These are phyloP conservation scores for Mirounga angustirostris DNA, from an alignment of 2,113 vertebrate genomes.

Conservation along the genomic window DNA sequence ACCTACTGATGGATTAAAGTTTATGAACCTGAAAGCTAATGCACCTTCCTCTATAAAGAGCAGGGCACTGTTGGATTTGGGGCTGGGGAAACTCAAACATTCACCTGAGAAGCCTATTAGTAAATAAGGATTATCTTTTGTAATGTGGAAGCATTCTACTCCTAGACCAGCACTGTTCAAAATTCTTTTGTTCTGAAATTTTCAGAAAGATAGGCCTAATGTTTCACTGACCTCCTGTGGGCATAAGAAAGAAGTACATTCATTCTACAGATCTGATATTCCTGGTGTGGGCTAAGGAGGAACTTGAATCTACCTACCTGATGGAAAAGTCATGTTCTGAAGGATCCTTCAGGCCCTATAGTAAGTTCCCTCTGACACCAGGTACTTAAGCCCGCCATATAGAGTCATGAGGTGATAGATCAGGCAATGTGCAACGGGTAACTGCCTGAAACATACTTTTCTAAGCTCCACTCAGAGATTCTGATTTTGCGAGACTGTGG, in stretches of 20 bases:
- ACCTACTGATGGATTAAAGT: slow-evolving; percentile 45
- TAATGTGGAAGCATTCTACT: background rate
- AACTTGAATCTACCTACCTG: background rate
- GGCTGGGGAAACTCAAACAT: background rate
- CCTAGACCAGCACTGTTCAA: background rate
- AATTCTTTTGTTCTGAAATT: slow-evolving; percentile 84
- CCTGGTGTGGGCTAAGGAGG: background rate
- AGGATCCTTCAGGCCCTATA: background rate
- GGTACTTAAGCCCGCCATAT: background rate
- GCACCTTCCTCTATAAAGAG: slow-evolving; percentile 45
- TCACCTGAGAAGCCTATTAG: slow-evolving; percentile 13
- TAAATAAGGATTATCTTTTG: slow-evolving; percentile 60
- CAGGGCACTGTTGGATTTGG: background rate
- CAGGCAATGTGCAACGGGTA: too few species aligned
- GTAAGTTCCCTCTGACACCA: background rate
- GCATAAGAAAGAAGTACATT: slow-evolving; percentile 64
- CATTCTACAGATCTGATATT: background rate
- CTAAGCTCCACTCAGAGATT: background rate
- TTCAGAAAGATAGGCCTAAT: slow-evolving; percentile 64
- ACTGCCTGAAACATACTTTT: background rate
- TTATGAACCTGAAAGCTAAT: slow-evolving; percentile 59
- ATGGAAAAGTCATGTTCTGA: background rate
- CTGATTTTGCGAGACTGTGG: background rate
- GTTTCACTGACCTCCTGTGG: slow-evolving; percentile 89
- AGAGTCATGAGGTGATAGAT: background rate